Evolutionary conservation across 2,888 invertebrate genomes (phyloP).

Genomic region (Acronicta leporina): DNA sequence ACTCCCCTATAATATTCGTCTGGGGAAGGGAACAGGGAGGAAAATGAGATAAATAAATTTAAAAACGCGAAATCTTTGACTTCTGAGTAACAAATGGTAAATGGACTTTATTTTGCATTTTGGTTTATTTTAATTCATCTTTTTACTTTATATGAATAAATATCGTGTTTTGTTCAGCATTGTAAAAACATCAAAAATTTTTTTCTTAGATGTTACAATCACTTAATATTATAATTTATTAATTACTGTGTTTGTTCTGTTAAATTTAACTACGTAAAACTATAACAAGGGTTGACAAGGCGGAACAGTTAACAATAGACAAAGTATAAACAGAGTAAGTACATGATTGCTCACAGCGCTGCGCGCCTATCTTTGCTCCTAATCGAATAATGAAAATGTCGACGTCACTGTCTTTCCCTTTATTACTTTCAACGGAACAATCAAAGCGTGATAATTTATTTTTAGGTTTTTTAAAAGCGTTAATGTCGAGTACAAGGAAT

Average conservation of each 20-base stretch:
- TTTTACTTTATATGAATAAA: too few species aligned
- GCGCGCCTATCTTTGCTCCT: constrained; percentile 20
- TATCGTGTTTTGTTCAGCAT: too few species aligned
- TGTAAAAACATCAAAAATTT: too few species aligned
- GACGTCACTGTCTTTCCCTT: constrained; percentile 41
- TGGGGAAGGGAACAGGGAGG: constrained; percentile 49
- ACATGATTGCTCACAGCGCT: constrained; percentile 32
- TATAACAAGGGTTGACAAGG: constrained; percentile 12
- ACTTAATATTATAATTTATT: too few species aligned
- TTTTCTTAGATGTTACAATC: too few species aligned
- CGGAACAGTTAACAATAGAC: constrained; percentile 15
- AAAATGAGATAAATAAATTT: constrained; percentile 44
- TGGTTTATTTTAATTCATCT: too few species aligned
- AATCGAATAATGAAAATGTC: constrained; percentile 48
- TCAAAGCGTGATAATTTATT: constrained; percentile 67
- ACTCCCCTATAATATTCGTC: constrained; percentile 57
- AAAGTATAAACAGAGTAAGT: neutral
- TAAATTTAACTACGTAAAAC: neutral
- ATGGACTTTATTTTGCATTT: constrained; percentile 5
- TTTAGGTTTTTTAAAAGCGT: constrained; percentile 67
- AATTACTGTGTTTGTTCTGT: neutral
- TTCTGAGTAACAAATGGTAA: constrained; percentile 21
- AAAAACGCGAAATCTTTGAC: constrained; percentile 22
- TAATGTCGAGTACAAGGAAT: constrained; percentile 71
- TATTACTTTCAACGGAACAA: constrained; percentile 53